Conservation (phyloP, 2,888 invertebrate genomes). For the Dusona sp. region DNA sequence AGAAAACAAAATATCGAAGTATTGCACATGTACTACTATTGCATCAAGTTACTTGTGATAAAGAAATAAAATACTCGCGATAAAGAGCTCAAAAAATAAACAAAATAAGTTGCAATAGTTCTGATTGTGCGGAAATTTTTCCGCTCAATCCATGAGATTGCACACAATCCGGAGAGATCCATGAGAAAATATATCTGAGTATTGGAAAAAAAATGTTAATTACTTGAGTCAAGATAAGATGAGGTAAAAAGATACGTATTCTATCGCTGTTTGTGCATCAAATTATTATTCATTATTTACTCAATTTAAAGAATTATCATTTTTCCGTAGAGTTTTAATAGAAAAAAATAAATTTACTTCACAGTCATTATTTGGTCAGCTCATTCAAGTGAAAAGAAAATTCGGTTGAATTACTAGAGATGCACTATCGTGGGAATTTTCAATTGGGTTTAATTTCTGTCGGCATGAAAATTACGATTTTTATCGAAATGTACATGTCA, state of each 20-base stretch:
- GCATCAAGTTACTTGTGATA: too few species aligned
- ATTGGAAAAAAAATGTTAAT: not conserved
- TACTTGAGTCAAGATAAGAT: not conserved
- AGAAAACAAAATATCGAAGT: too few species aligned
- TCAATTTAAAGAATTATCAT: not conserved
- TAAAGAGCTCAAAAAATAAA: too few species aligned
- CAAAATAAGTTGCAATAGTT: too few species aligned
- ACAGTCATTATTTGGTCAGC: not conserved
- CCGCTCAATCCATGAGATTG: too few species aligned
- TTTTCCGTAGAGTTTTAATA: too few species aligned
- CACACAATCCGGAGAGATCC: too few species aligned
- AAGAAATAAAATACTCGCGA: too few species aligned
- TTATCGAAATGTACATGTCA: not conserved
- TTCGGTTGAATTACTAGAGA: too few species aligned
- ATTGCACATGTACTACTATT: too few species aligned
- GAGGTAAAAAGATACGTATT: not conserved
- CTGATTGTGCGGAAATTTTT: too few species aligned
- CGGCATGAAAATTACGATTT: not conserved
- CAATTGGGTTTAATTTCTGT: not conserved
- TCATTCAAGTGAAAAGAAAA: not conserved
- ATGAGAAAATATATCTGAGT: not conserved
- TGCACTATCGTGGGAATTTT: not conserved
- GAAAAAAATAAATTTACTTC: not conserved
- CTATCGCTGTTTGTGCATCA: not conserved
- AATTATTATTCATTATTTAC: not conserved